A percentile compares a stretch with the other conserved stretches of the same genome.
These are phyloP conservation scores for Sebastes vulpes DNA, from an alignment of 2,797 vertebrate genomes.

Conservation along the genomic window DNA sequence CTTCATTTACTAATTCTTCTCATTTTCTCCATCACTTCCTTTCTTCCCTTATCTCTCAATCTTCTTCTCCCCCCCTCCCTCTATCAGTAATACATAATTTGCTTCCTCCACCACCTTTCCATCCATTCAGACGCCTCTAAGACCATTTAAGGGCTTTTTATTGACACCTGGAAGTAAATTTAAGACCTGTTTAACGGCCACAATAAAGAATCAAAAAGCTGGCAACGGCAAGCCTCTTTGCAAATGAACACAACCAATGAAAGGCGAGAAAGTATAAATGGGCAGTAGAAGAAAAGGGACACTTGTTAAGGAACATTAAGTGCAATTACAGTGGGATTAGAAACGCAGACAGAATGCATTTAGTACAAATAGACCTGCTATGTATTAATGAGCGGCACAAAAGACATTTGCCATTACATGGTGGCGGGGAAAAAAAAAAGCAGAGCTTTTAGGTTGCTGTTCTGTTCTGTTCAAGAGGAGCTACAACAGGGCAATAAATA, in stretches of 20 bases:
- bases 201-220: conserved; percentile 5
- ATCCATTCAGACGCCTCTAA: background rate
- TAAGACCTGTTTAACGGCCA: background rate
- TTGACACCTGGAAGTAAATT: conserved; percentile 3
- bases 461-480: background rate
- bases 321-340: background rate
- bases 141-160: conserved; percentile 2
- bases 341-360: background rate
- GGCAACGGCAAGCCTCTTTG: background rate
- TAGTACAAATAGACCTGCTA: background rate
- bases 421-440: background rate
- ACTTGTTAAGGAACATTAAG: background rate
- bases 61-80: background rate
- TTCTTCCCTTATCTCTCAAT: background rate
- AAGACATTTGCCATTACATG: background rate
- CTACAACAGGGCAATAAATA: background rate
- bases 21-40: background rate
- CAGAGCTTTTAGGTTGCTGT: background rate
- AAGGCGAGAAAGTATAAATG: background rate
- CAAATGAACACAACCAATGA: conserved; percentile 1
- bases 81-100: background rate
- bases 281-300: background rate
- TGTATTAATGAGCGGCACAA: background rate
- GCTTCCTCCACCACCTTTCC: background rate
- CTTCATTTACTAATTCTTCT: background rate